Base-by-base conservation (phyloP, 2,888 invertebrate genomes). In the Tinea pellionella region DNA sequence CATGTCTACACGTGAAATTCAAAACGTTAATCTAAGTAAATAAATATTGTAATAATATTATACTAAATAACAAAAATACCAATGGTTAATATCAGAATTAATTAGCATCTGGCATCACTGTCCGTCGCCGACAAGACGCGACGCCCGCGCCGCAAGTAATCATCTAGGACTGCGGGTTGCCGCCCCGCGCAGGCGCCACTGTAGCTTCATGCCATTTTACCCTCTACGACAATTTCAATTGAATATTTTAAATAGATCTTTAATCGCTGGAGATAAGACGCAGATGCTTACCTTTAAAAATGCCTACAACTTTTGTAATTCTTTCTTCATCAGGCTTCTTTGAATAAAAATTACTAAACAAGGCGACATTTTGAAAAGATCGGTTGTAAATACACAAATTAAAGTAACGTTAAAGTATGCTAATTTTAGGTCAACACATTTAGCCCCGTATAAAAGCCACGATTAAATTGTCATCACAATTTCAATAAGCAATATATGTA, bases 121-220 rank as follows among this genome's bases (percentile, higher is more conserved):
- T 47, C 12, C 47, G 47, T 47, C 47, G 47, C 47, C 47, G 15
- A 47, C 15, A n/a, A 47, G 47, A 47, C 55, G 55, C 55, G 55
- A 11, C 55, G 55, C 55, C 55, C 24, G 55, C 55, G 55, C 55
- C 55, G 19, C 55, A 19, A 55, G 55, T 55, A 55, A 55, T 55
- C 55, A 55, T 55, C 55, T 16, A 47, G 47, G 15, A 47, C 15
- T 16, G 37, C 37, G 47, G 24, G 55, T 55, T 29, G n/a, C 55
- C 29, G 55, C 55, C 55, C 55, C 18, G 55, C 55, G 55, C 55
- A 19, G 55, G 55, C 55, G 55, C 55, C 55, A 55, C 55, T 55
- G 16, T 55, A 55, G 24, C 55, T 24, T 55, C 3, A n/a, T 55
- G 24, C 55, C 24, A 55, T 55, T 55, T 47, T 47, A 47, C 47